These are phyloP conservation scores for Drosophila prolongata DNA, from an alignment of 2,888 invertebrate genomes.

Conservation along the genomic window DNA sequence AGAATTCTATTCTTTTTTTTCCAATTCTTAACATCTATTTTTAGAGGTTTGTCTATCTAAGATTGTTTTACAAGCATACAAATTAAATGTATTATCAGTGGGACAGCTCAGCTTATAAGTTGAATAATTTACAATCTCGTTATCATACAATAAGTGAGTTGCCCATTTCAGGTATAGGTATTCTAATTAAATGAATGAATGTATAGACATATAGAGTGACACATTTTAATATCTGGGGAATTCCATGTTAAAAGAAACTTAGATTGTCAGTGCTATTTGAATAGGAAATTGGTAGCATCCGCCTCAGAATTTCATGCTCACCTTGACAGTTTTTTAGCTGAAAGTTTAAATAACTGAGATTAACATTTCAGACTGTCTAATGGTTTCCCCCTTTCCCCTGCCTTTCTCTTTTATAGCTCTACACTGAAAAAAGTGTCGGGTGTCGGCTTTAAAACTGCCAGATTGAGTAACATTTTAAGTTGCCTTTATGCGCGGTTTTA, in stretches of 20 bases:
- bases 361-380: constrained; percentile 32
- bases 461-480: constrained; percentile 22
- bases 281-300: constrained; percentile 23
- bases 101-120: constrained; percentile 3
- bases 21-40: too few species aligned
- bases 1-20: not conserved
- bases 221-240: constrained; percentile 9
- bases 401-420: not conserved
- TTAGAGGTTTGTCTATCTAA: not conserved
- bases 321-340: constrained; percentile 29
- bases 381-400: constrained; percentile 7
- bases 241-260: constrained; percentile 1
- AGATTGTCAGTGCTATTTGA: constrained; percentile 10
- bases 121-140: constrained; percentile 7
- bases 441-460: constrained; percentile 14
- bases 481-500: constrained; percentile 3
- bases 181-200: constrained; percentile 12
- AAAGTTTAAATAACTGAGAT: constrained; percentile 35
- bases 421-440: constrained; percentile 5
- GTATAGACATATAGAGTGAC: constrained; percentile 6
- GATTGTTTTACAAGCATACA: not conserved
- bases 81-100: constrained; percentile 4
- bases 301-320: constrained; percentile 16
- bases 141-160: constrained; percentile 1
- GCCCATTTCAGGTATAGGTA: constrained; percentile 1